Conservation (phyloP, 2,113 vertebrate genomes). For the Aphelocoma coerulescens region DNA sequence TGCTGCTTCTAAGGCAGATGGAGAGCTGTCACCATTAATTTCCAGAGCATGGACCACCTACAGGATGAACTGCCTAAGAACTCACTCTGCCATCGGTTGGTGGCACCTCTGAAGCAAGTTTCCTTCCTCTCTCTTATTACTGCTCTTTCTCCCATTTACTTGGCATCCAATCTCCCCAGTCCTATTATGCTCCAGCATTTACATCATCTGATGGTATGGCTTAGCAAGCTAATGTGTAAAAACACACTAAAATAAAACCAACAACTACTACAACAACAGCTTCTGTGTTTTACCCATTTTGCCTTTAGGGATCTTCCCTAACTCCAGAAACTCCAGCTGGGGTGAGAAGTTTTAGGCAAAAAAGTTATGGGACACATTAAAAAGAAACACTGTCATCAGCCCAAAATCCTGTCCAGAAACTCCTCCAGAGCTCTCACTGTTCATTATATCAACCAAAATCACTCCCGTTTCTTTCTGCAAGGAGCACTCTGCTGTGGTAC, state of each 20-base stretch:
- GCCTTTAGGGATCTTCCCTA: background rate
- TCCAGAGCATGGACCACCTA: background rate
- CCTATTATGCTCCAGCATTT: background rate
- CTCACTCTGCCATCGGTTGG: fast-evolving
- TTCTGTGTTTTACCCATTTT: background rate
- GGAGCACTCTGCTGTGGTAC: background rate
- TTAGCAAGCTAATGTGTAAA: background rate
- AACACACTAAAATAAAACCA: background rate
- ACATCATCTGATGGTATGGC: background rate
- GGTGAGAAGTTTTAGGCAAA: background rate
- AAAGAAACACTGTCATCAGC: background rate
- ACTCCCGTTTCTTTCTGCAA: background rate
- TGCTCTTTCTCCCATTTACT: background rate
- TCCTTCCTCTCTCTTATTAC: background rate
- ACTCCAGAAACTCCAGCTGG: background rate
- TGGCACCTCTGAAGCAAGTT: background rate
- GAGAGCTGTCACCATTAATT: background rate
- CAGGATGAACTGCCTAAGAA: background rate
- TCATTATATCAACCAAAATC: background rate
- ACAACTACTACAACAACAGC: fast-evolving
- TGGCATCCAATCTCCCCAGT: background rate
- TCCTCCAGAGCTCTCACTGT: background rate
- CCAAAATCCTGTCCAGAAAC: background rate
- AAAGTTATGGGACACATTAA: background rate
- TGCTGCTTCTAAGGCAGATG: background rate